Evolutionary conservation across 2,113 vertebrate genomes (phyloP), one percentile per base, ranked within the genome.

Genomic region (Chunga burmeisteri): DNA sequence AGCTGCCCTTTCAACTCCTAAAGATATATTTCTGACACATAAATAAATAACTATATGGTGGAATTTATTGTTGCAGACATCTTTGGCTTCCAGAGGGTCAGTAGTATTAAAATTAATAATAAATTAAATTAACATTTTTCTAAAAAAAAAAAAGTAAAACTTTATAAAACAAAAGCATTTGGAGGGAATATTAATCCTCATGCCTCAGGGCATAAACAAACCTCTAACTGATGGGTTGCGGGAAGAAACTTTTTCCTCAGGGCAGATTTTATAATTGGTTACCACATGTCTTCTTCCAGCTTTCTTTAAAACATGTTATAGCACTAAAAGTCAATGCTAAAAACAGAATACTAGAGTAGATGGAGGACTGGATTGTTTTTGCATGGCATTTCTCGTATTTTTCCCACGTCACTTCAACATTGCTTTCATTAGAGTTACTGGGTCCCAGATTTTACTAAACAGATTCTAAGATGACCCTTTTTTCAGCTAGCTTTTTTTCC

Each of bases 141-240:
- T 38, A 6, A 56, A 44, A 72, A 52, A 80, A 55, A 2, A 23
- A 63, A 34, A 0, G 23, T 27, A 79, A 85, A 75, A 6, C 10
- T 56, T 66, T 88, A 44, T 75, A 56, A 62, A 89, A 46, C 6
- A 67, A 85, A 86, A 81, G 7, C 11, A 65, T 42, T 92, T 92
- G 63, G 32, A 67, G 19, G 8, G 34, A 79, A 92, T 93, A 93
- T 46, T 92, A 92, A 86, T 70, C 16, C 4, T 73, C 20, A 73
- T 46, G 86, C 88, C 71, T 95, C 62, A 86, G 70, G 95, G 71
- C 71, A 95, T 73, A 94, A 95, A 90, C 30, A 90, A 89, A 88
- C 21, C 8, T 77, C 58, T 80, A 77, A 90, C 52, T 73, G 40
- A 80, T 56, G 53, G 11, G 13, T 34, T 96, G 34, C 53, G 70